These are phyloP conservation scores for Alethe diademata DNA, from an alignment of 2,113 vertebrate genomes.

Conservation along the genomic window DNA sequence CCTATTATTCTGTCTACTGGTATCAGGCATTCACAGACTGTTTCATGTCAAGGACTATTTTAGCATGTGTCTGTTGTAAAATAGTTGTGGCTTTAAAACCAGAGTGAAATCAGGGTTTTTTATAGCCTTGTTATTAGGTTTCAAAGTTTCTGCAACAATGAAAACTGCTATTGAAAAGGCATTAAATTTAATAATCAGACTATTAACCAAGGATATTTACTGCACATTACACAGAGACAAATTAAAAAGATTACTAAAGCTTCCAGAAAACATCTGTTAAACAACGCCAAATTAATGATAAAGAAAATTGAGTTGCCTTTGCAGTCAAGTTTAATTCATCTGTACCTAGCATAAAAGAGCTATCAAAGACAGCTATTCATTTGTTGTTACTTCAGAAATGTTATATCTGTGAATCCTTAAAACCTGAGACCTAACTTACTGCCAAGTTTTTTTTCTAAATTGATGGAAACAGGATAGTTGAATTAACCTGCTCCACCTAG, in stretches of 20 bases:
- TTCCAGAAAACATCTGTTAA: constrained; percentile 78
- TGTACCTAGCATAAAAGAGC: constrained; percentile 71
- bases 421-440: not conserved
- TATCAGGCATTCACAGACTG: not conserved
- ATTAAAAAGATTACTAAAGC: constrained; percentile 67
- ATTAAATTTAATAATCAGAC: constrained; percentile 76
- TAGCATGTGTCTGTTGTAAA: not conserved
- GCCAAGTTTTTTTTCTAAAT: constrained; percentile 3
- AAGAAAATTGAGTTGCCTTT: constrained; percentile 78
- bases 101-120: constrained; percentile 42
- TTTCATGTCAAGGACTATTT: not conserved
- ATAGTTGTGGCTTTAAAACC: not conserved
- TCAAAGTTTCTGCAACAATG: constrained; percentile 66
- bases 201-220: constrained; percentile 73
- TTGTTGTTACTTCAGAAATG: constrained; percentile 67
- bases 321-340: constrained; percentile 70
- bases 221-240: constrained; percentile 70
- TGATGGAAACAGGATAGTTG: not conserved
- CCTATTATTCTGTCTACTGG: not conserved
- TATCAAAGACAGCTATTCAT: constrained; percentile 68
- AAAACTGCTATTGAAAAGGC: constrained; percentile 66
- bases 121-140: constrained; percentile 55
- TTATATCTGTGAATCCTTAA: constrained; percentile 37
- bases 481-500: not conserved
- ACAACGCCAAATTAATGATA: constrained; percentile 75